These are phyloP conservation scores for Hydrolagus colliei DNA, from an alignment of 2,797 vertebrate genomes.

Conservation along the genomic window DNA sequence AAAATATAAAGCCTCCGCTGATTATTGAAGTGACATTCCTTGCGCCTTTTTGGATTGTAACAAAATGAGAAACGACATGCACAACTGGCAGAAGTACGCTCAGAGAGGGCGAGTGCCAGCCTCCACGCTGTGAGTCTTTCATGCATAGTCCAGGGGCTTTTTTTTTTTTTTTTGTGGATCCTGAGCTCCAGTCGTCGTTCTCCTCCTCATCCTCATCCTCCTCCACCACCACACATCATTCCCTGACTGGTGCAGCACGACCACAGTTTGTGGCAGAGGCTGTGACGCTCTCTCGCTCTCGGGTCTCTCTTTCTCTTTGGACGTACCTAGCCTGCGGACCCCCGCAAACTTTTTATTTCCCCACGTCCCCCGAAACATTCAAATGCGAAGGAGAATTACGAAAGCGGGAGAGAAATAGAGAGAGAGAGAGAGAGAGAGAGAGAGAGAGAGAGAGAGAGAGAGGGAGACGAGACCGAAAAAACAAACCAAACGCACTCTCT, in stretches of 20 bases:
- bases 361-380: background rate
- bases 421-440: background rate
- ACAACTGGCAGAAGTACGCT: constrained; percentile 68
- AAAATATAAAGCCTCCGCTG: background rate
- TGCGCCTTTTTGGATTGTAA: constrained; percentile 28
- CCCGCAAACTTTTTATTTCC: background rate
- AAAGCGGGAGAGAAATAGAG: too few species aligned
- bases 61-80: constrained; percentile 24
- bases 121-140: constrained; percentile 66
- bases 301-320: background rate
- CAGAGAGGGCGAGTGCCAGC: constrained; percentile 67
- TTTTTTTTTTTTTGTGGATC: constrained; percentile 58
- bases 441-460: background rate
- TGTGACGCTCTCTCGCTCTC: background rate
- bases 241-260: constrained; percentile 3
- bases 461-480: background rate
- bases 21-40: constrained; percentile 29
- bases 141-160: constrained; percentile 57
- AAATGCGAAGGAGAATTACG: background rate
- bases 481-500: background rate
- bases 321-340: background rate
- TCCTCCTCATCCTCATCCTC: constrained; percentile 13
- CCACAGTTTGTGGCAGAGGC: background rate
- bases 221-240: constrained; percentile 16
- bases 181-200: constrained; percentile 40